Evolutionary conservation across 2,888 invertebrate species (phyloP), one percentile per base, ranked within the genome.

Genomic region (Epinotia demarniana): DNA sequence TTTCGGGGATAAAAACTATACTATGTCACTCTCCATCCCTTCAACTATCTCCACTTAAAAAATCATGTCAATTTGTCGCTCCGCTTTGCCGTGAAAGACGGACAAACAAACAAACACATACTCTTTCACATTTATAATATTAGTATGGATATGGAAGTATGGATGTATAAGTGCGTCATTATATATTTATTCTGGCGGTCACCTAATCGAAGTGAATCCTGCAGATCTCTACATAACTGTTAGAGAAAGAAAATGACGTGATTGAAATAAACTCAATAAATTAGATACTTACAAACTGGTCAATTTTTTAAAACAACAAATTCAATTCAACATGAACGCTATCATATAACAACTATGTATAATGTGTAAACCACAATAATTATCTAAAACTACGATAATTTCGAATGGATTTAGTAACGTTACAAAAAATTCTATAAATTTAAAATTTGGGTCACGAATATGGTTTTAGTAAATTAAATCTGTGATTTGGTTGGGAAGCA

Each of bases 291-390:
- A 75, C 75, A 66, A 62, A 61, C 33, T 5, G 33, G 46, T 67
- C 27, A 18, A 27, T 4, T n/a, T 27, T 11, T n/a, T 74, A 67
- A 43, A n/a, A 64, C 53, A 60, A 72, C 75, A 62, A 67, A 68
- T 62, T 76, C 73, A 57, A 73, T 77, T 72, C 61, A 79, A 79
- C 71, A 76, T 75, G 55, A 80, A 81, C 78, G 80, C 80, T 78
- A 78, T 74, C 76, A 72, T 78, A 79, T 77, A 72, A 55, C 78
- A 78, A 81, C 75, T 76, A 77, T 80, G 79, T 80, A 80, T 79
- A 64, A 60, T 53, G 76, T 77, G 78, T 68, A 79, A 79, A 77
- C 76, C 74, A 77, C 77, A 70, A 76, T 49, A 69, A 58, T 43
- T 72, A 70, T 75, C 72, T 76, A 74, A 63, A 78, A 75, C 69